These are phyloP conservation scores for Corydoras maculifer DNA, from an alignment of 2,113 vertebrate genomes.

Conservation along the genomic window DNA sequence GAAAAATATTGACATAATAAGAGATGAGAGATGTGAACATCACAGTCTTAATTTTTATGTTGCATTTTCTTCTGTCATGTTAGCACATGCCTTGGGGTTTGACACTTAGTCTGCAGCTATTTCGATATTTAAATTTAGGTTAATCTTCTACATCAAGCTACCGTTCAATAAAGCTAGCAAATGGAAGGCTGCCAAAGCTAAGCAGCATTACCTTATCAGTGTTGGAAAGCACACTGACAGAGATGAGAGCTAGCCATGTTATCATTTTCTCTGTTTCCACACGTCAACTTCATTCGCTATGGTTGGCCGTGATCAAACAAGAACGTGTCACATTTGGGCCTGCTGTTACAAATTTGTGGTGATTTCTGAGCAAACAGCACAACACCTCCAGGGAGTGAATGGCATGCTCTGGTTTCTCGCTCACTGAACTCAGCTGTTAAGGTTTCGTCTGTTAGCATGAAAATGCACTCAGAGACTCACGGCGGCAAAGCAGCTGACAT, in stretches of 20 bases:
- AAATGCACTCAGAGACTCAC: constrained; percentile 11
- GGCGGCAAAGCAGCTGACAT: constrained; percentile 1
- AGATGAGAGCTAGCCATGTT: constrained; percentile 44
- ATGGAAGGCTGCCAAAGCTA: constrained; percentile 8
- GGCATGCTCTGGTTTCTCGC: constrained; percentile 5
- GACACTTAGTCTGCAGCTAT: too few relatives aligned
- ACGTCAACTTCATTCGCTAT: too few relatives aligned
- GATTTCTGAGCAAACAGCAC: not conserved
- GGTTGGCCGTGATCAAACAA: not conserved
- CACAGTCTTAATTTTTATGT: too few relatives aligned
- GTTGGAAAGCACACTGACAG: constrained; percentile 44
- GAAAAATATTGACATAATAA: too few relatives aligned
- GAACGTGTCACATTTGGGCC: constrained; percentile 5
- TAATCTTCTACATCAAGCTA: too few relatives aligned
- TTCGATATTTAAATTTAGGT: too few relatives aligned
- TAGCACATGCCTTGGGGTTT: too few relatives aligned
- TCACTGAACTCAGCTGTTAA: constrained; percentile 1
- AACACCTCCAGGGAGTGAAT: not conserved
- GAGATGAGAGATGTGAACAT: too few relatives aligned
- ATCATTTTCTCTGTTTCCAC: too few relatives aligned
- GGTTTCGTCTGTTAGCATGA: not conserved
- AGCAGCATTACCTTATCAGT: constrained; percentile 16
- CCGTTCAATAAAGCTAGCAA: constrained; percentile 7
- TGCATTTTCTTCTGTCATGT: too few relatives aligned
- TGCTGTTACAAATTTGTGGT: not conserved